phyloP scores from a whole-genome alignment of 2,888 invertebrate species.

The Tenodera sinensis region DNA sequence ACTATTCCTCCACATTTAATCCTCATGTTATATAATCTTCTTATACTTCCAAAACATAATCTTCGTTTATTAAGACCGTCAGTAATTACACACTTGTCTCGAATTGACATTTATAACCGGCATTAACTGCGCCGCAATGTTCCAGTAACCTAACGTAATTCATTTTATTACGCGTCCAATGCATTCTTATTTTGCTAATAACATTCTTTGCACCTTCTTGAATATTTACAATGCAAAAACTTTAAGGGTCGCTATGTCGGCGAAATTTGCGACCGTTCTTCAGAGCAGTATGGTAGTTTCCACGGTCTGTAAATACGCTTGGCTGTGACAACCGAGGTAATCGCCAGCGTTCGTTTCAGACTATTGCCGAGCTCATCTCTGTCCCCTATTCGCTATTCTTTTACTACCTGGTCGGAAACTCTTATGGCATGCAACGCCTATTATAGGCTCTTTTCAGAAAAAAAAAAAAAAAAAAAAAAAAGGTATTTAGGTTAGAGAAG shows the following conservation, averaged over 20 bases:
- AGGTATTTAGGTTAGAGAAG: too few species aligned
- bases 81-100: neutral
- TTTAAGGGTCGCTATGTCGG: neutral
- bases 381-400: neutral
- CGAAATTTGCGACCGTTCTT: neutral
- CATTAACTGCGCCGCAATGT: neutral
- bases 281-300: neutral
- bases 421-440: neutral
- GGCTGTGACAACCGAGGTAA: neutral
- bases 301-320: neutral
- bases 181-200: neutral
- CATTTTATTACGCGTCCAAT: neutral
- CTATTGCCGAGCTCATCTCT: neutral
- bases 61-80: neutral
- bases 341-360: neutral
- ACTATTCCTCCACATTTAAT: too few species aligned
- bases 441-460: neutral
- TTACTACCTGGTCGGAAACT: neutral
- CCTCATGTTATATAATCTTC: too few species aligned
- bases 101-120: neutral
- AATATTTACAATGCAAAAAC: neutral
- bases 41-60: too few species aligned
- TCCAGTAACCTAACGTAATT: neutral
- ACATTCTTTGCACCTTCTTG: neutral
- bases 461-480: too few species aligned